Evolutionary conservation across 2,888 invertebrate species (phyloP).

Genomic region (Synanthedon myopaeformis): DNA sequence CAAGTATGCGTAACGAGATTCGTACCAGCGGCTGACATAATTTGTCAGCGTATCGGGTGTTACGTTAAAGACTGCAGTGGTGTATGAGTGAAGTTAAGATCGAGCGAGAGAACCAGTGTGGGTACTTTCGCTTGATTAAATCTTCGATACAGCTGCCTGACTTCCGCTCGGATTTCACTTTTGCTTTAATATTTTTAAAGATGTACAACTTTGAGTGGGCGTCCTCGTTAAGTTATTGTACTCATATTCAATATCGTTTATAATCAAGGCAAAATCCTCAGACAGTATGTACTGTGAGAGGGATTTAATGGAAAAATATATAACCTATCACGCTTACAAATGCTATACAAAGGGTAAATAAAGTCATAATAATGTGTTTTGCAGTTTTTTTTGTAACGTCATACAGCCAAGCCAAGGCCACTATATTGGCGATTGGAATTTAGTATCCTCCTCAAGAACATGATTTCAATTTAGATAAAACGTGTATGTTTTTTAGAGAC

Average conservation of each 20-base stretch:
- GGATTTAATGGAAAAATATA: too few species aligned
- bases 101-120: slow-evolving; percentile 50
- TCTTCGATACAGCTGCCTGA: slow-evolving; percentile 33
- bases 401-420: slow-evolving; percentile 23
- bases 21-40: slow-evolving; percentile 4
- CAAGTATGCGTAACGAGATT: too few species aligned
- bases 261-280: too few species aligned
- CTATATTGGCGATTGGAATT: slow-evolving; percentile 25
- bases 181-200: slow-evolving; percentile 9
- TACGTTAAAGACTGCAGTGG: slow-evolving; percentile 16
- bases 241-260: too few species aligned
- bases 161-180: slow-evolving; percentile 57
- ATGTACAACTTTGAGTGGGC: not conserved
- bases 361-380: not conserved
- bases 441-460: slow-evolving; percentile 31
- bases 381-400: slow-evolving; percentile 10
- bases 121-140: slow-evolving; percentile 61
- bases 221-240: too few species aligned
- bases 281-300: too few species aligned
- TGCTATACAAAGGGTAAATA: too few species aligned
- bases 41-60: slow-evolving; percentile 14
- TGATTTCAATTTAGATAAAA: slow-evolving; percentile 32
- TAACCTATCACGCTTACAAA: too few species aligned
- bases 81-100: slow-evolving; percentile 19
- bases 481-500: too few species aligned